A percentile compares a stretch with the other conserved stretches of the same genome.
Conservation (phyloP, 2,113 vertebrate genomes). For the Caranx ignobilis region DNA sequence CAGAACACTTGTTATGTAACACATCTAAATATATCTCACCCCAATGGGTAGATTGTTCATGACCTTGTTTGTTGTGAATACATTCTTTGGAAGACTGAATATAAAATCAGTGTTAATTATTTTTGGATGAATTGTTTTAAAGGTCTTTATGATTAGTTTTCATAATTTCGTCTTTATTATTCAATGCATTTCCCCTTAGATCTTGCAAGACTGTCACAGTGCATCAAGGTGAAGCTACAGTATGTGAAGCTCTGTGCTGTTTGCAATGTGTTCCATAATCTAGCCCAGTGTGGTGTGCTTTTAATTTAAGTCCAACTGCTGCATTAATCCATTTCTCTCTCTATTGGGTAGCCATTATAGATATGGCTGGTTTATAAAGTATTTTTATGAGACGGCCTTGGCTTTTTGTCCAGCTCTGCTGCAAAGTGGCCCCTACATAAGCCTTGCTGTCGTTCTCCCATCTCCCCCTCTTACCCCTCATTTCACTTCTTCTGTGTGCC, state of each 20-base stretch:
- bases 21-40: constrained; percentile 18
- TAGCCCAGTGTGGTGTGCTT: constrained; percentile 33
- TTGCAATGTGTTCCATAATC: constrained; percentile 23
- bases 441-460: constrained; percentile 48
- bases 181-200: constrained; percentile 2
- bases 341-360: constrained; percentile 55
- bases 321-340: constrained; percentile 70
- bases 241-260: constrained; percentile 26
- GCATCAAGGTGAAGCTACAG: background rate
- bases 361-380: constrained; percentile 62
- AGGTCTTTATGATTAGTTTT: constrained; percentile 17
- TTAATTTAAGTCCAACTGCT: constrained; percentile 65
- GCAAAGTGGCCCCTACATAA: constrained; percentile 60
- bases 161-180: constrained; percentile 7
- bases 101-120: constrained; percentile 5
- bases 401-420: constrained; percentile 56
- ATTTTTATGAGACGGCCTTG: constrained; percentile 62
- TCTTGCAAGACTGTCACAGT: background rate
- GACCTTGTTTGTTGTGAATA: constrained; percentile 14
- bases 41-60: constrained; percentile 9
- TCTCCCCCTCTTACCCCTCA: constrained; percentile 74
- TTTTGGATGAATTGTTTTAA: constrained; percentile 11
- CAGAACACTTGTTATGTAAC: constrained; percentile 44
- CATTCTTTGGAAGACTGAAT: background rate
- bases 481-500: constrained; percentile 80